A percentile compares a stretch with the other conserved stretches of the same genome.
phyloP scores from a whole-genome alignment of 2,797 vertebrate species.

The Mastacembelus armatus region DNA sequence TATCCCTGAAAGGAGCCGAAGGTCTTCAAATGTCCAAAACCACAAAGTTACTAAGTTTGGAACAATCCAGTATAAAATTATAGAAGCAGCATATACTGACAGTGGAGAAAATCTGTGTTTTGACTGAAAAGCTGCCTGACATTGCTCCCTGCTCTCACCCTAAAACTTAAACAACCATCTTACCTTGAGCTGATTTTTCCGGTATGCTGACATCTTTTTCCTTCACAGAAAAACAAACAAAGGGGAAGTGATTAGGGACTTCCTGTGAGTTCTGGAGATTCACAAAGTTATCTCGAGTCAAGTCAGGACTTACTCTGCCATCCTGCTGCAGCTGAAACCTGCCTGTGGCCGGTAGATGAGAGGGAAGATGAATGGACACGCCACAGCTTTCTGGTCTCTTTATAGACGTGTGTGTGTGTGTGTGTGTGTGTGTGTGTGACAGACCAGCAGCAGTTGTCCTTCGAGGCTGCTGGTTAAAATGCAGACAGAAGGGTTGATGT shows the following conservation, averaged over 20 bases:
- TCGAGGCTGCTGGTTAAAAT: slow-evolving; percentile 37
- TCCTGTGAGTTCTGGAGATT: neutral
- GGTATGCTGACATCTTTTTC: slow-evolving; percentile 75
- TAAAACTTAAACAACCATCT: neutral
- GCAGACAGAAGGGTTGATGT: slow-evolving; percentile 13
- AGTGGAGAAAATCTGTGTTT: too few species aligned
- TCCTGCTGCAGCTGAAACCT: slow-evolving; percentile 53
- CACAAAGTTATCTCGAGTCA: neutral
- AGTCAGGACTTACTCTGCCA: slow-evolving; percentile 75
- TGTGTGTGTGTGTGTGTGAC: slow-evolving; percentile 25
- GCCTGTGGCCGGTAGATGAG: slow-evolving; percentile 19
- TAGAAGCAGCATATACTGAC: too few species aligned
- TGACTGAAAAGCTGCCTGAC: too few species aligned
- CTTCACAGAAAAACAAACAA: slow-evolving; percentile 39
- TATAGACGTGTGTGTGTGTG: slow-evolving; percentile 37
- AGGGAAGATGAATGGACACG: slow-evolving; percentile 30
- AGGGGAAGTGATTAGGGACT: neutral
- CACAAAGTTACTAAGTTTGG: too few species aligned
- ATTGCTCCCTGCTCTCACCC: too few species aligned
- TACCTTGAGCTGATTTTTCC: slow-evolving; percentile 78
- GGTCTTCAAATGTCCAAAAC: too few species aligned
- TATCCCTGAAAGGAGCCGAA: too few species aligned
- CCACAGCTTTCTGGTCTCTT: slow-evolving; percentile 31
- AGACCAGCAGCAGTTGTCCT: slow-evolving; percentile 57
- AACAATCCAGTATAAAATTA: too few species aligned